These are phyloP conservation scores for Clostera curtula DNA, from an alignment of 2,888 invertebrate species.

Conservation along the genomic window DNA sequence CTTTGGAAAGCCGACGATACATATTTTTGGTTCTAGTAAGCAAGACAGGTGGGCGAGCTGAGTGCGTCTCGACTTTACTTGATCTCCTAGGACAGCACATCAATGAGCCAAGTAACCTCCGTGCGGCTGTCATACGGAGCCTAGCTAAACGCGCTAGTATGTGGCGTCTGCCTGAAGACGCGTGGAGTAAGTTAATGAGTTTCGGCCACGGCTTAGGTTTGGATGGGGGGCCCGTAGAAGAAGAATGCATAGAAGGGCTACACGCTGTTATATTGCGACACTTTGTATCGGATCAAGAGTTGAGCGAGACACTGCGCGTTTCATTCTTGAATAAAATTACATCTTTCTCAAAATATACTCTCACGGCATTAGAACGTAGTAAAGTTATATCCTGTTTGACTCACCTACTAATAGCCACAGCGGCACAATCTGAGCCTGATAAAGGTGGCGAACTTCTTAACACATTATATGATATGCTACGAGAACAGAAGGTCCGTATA, in stretches of 20 bases:
- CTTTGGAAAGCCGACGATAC: slow-evolving; percentile 37
- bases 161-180: slow-evolving; percentile 40
- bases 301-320: slow-evolving; percentile 19
- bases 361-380: slow-evolving; percentile 28
- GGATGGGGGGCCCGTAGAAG: slow-evolving; percentile 34
- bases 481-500: slow-evolving; percentile 25
- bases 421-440: slow-evolving; percentile 11
- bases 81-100: slow-evolving; percentile 29
- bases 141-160: slow-evolving; percentile 41
- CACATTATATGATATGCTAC: slow-evolving; percentile 29
- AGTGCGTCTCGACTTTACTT: slow-evolving; percentile 33
- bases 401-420: slow-evolving; percentile 21
- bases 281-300: slow-evolving; percentile 23
- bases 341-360: slow-evolving; percentile 33
- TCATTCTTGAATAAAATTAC: slow-evolving; percentile 36
- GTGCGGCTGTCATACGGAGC: slow-evolving; percentile 49
- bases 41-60: slow-evolving; percentile 41
- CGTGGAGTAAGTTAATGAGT: slow-evolving; percentile 37
- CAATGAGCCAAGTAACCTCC: slow-evolving; percentile 43
- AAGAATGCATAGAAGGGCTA: slow-evolving; percentile 41
- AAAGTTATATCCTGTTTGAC: slow-evolving; percentile 21
- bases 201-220: slow-evolving; percentile 44
- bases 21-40: slow-evolving; percentile 53
- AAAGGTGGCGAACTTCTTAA: slow-evolving; percentile 12
- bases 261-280: slow-evolving; percentile 44